Percentiles rank a stretch among this genome's conserved stretches.
Conservation (phyloP, 2,888 invertebrate species). For the Apamea crenata region DNA sequence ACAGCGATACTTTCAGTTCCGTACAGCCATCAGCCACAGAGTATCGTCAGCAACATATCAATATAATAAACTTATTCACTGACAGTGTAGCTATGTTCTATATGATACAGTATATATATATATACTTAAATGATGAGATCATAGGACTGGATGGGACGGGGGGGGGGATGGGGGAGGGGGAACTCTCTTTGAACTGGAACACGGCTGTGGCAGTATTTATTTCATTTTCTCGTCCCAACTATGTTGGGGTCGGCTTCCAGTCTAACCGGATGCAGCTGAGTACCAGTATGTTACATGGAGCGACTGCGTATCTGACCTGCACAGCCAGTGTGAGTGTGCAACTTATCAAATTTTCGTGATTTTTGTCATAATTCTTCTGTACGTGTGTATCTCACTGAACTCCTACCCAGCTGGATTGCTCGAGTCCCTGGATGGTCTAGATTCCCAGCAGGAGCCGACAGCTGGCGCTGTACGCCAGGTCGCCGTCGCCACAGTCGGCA, state of each 20-base stretch:
- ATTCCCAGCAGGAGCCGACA: background rate
- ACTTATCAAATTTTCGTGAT: too few relatives aligned
- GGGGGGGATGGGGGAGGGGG: background rate
- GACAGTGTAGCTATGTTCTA: conserved; percentile 12
- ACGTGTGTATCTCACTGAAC: too few relatives aligned
- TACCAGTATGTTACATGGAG: too few relatives aligned
- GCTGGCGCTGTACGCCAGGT: background rate
- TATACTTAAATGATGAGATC: conserved; percentile 48
- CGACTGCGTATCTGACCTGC: too few relatives aligned
- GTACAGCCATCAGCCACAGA: background rate
- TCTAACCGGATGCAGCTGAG: too few relatives aligned
- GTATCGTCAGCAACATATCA: background rate
- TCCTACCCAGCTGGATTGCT: too few relatives aligned
- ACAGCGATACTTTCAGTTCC: conserved; percentile 2
- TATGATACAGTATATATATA: conserved; percentile 33
- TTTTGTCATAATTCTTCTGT: too few relatives aligned
- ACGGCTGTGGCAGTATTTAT: background rate
- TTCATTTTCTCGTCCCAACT: background rate
- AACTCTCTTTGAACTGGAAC: conserved; percentile 9
- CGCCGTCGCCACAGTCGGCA: background rate
- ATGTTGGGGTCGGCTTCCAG: background rate
- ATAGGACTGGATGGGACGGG: conserved; percentile 35
- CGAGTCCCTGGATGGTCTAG: background rate
- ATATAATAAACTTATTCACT: background rate
- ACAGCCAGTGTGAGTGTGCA: too few relatives aligned